phyloP scores from a whole-genome alignment of 2,113 vertebrate genomes.

The Actenoides hombroni region DNA sequence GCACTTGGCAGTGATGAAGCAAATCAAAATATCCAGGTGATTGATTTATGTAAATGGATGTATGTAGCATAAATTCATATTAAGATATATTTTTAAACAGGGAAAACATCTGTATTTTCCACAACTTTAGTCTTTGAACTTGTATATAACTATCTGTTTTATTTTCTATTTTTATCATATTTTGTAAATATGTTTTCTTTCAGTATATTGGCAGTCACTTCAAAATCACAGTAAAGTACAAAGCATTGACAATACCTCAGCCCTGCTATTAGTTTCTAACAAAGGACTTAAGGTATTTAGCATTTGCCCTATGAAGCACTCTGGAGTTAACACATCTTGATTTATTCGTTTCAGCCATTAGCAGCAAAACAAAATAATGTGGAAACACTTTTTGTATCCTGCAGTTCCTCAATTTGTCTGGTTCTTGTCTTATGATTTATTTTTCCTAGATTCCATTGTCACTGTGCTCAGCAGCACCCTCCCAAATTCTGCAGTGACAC shows the following conservation, averaged over 20 bases:
- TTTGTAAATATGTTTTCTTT: neutral
- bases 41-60: neutral
- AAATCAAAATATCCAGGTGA: neutral
- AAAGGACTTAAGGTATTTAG: slow-evolving; percentile 23
- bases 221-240: neutral
- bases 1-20: neutral
- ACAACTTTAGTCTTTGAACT: neutral
- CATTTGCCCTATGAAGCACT: slow-evolving; percentile 48
- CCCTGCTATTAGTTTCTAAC: neutral
- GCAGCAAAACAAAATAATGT: slow-evolving; percentile 58
- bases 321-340: slow-evolving; percentile 70
- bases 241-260: neutral
- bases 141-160: neutral
- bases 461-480: slow-evolving; percentile 70
- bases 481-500: slow-evolving; percentile 67
- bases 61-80: neutral
- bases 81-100: neutral
- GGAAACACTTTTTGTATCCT: slow-evolving; percentile 69
- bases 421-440: slow-evolving; percentile 75
- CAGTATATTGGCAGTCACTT: neutral
- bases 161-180: neutral
- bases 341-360: slow-evolving; percentile 74
- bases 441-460: slow-evolving; percentile 79
- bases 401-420: slow-evolving; percentile 74
- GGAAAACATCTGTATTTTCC: neutral